Conservation (phyloP, 2,888 invertebrate genomes). For the Rhagophthalmus giganteus region DNA sequence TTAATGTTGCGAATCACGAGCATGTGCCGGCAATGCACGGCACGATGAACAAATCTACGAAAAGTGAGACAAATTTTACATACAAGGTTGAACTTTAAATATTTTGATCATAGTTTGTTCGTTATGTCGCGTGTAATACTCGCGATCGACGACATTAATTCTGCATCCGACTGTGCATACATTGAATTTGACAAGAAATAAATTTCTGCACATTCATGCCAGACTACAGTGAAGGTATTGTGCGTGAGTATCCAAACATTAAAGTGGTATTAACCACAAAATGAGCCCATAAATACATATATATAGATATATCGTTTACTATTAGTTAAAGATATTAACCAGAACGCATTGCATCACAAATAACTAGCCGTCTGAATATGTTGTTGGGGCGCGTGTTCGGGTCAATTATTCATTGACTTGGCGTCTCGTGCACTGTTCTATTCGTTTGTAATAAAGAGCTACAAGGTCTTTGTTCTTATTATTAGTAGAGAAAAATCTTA, state of each 20-base stretch:
- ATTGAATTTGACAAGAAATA: too few species aligned
- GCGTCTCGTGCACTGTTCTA: conserved; percentile 25
- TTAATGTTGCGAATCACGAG: too few species aligned
- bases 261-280: conserved; percentile 5
- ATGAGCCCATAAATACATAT: background rate
- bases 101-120: too few species aligned
- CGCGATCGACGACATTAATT: too few species aligned
- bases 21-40: too few species aligned
- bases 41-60: too few species aligned
- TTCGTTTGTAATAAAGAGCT: conserved; percentile 23
- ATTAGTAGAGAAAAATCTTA: conserved; percentile 14
- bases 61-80: too few species aligned
- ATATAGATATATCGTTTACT: conserved; percentile 9
- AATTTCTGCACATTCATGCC: too few species aligned
- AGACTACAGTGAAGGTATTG: background rate
- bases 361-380: conserved; percentile 16
- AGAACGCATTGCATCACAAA: conserved; percentile 29
- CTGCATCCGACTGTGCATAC: too few species aligned
- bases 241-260: conserved; percentile 2
- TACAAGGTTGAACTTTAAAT: too few species aligned
- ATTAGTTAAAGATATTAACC: conserved; percentile 19
- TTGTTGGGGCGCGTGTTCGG: conserved; percentile 26
- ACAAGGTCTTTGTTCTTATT: conserved; percentile 29
- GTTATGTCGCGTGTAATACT: too few species aligned
- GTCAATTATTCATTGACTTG: conserved; percentile 31